Conservation (phyloP, 2,797 vertebrate species). For the Spinibarbus caldwelli region DNA sequence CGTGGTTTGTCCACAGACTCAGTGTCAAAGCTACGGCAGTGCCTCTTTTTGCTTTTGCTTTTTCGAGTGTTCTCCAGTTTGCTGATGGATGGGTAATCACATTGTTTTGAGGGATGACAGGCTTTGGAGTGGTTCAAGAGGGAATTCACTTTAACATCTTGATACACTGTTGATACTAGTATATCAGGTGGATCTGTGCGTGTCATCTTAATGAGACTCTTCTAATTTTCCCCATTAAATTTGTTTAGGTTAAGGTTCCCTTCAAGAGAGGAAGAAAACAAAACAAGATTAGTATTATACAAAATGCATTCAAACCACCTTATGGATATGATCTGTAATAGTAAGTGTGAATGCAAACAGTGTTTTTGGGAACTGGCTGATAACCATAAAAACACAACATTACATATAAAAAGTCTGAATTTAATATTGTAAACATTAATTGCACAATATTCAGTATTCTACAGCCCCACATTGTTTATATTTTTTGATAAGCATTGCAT, state of each 20-base stretch:
- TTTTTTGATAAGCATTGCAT: neutral
- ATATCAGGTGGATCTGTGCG: constrained; percentile 95
- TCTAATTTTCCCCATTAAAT: constrained; percentile 84
- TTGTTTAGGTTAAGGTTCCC: constrained; percentile 76
- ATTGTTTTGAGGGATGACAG: constrained; percentile 81
- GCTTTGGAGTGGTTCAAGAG: constrained; percentile 76
- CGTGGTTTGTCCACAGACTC: constrained; percentile 84
- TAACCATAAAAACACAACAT: neutral
- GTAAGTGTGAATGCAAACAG: neutral
- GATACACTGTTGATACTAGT: constrained; percentile 93
- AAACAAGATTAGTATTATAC: constrained; percentile 49
- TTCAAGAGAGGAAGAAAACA: constrained; percentile 60
- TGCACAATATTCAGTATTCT: neutral
- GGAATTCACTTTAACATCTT: constrained; percentile 88
- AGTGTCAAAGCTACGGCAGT: constrained; percentile 89
- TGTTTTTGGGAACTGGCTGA: neutral
- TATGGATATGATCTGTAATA: neutral
- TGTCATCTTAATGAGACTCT: constrained; percentile 96
- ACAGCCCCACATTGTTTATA: neutral
- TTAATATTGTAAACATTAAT: neutral
- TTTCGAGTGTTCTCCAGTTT: constrained; percentile 79
- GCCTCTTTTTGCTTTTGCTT: constrained; percentile 87
- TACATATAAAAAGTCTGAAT: neutral
- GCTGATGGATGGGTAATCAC: constrained; percentile 83
- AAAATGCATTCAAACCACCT: neutral